Percentiles rank a stretch among this genome's conserved stretches.
phyloP scores from a whole-genome alignment of 1,140 invertebrate species.

The Orchestia grillus region DNA sequence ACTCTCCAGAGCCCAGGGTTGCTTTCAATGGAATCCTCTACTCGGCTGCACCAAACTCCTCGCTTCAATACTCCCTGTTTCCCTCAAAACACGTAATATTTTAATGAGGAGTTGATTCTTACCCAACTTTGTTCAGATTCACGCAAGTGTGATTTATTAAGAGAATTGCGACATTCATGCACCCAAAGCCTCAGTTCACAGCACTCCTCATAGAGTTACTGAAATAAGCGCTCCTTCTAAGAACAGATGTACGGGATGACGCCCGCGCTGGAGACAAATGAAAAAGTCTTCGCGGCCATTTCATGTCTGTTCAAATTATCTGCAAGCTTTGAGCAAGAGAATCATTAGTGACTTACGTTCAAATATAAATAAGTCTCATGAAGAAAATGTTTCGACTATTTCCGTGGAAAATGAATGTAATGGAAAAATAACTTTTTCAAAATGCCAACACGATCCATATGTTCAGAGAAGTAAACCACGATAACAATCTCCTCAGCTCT shows the following conservation, averaged over 20 bases:
- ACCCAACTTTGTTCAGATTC: conserved; percentile 1
- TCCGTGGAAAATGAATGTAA: background rate
- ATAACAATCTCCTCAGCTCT: too few species aligned
- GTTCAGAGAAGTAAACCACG: too few species aligned
- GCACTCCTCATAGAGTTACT: background rate
- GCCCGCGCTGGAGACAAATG: background rate
- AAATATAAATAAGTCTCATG: background rate
- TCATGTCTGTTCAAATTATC: background rate
- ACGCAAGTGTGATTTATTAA: conserved; percentile 21
- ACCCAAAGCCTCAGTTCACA: background rate
- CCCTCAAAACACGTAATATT: conserved; percentile 27
- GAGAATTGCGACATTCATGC: conserved; percentile 13
- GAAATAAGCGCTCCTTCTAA: background rate
- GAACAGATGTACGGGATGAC: background rate
- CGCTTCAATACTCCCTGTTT: conserved; percentile 19
- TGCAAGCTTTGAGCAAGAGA: background rate
- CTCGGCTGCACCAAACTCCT: conserved; percentile 30
- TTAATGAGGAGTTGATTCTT: conserved; percentile 35
- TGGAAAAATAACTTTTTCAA: too few species aligned
- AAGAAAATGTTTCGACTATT: background rate
- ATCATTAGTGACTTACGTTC: background rate
- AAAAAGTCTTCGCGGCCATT: background rate
- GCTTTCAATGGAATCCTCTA: conserved; percentile 18
- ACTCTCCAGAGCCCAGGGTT: background rate
- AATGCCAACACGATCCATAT: too few species aligned